Conservation (phyloP, 2,797 vertebrate genomes). For the Notoglanidium macrostoma region DNA sequence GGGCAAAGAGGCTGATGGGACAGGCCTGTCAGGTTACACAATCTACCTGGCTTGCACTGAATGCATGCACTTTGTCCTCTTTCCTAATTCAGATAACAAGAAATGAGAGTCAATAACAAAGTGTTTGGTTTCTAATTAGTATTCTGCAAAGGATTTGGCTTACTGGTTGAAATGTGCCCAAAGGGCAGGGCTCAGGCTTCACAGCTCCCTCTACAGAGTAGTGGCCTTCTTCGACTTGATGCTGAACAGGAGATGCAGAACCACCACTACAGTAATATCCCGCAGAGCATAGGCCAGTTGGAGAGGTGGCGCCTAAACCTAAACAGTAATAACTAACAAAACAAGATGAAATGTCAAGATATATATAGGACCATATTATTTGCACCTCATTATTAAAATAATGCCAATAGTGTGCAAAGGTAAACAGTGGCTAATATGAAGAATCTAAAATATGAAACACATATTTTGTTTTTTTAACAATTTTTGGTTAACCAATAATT, state of each 20-base stretch:
- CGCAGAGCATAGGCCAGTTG: conserved; percentile 78
- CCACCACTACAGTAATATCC: conserved; percentile 84
- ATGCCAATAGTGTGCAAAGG: no score
- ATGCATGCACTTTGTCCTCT: conserved; percentile 75
- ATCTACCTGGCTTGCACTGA: conserved; percentile 78
- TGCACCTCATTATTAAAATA: no score
- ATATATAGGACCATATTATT: no score
- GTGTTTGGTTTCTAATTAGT: conserved; percentile 22
- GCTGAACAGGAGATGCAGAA: conserved; percentile 77
- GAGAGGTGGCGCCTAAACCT: conserved; percentile 75
- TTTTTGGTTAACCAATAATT: no score
- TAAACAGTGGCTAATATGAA: no score
- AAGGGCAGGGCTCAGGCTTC: conserved; percentile 76
- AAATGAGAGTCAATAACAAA: conserved; percentile 3
- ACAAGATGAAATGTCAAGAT: not conserved
- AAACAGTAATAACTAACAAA: conserved; percentile 76
- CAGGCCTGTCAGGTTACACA: conserved; percentile 83
- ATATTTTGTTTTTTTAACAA: no score
- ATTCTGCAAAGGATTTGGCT: conserved; percentile 2
- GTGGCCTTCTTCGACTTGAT: conserved; percentile 77
- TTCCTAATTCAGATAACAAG: conserved; percentile 65
- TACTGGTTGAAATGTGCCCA: conserved; percentile 85
- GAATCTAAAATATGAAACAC: no score
- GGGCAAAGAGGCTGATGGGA: conserved; percentile 75
- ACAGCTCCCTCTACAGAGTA: conserved; percentile 76